Evolutionary conservation across 2,888 invertebrate genomes (phyloP), one percentile per base, ranked within the genome.

Genomic region (Acanthoscelides obtectus): DNA sequence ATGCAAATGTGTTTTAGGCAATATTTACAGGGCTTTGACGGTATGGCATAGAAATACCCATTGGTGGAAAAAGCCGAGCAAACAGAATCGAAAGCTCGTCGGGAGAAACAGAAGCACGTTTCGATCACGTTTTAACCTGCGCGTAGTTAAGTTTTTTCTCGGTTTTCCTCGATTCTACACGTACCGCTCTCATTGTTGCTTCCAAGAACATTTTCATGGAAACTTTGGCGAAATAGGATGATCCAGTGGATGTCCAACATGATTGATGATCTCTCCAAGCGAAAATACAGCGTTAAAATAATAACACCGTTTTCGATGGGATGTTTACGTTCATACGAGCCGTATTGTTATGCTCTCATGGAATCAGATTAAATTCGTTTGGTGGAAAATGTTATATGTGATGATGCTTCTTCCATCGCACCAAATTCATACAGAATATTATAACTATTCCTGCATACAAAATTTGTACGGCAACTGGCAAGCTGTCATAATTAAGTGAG

Each of bases 81-180:
- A 75, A 75, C 75, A 75, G 70, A 68, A 72, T 71, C 69, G 45
- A 74, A 72, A 75, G 73, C 75, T 73, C 71, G 72, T 68, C 70
- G 74, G 68, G 74, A 71, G 74, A 74, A 73, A 74, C 72, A 72
- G 69, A 73, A 74, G 75, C 75, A 75, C 75, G 75, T 75, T 72
- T 72, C 69, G 75, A 73, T 73, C 73, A 70, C 66, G 70, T 72
- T 74, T 72, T 70, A 74, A 72, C 74, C 63, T 66, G 17, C 5
- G 17, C 69, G 72, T 70, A 21, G 73, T 72, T 72, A 69, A 70
- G 67, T 71, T 69, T 72, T 70, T 72, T 68, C 72, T 68, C 69
- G 71, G 67, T 72, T 73, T 69, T 72, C 66, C 69, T 71, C 69
- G 72, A 70, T 69, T 68, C 67, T 64, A 64, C 64, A 69, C 69